These are phyloP conservation scores for Dioctria rufipes DNA, from an alignment of 2,888 invertebrate species.

Conservation along the genomic window DNA sequence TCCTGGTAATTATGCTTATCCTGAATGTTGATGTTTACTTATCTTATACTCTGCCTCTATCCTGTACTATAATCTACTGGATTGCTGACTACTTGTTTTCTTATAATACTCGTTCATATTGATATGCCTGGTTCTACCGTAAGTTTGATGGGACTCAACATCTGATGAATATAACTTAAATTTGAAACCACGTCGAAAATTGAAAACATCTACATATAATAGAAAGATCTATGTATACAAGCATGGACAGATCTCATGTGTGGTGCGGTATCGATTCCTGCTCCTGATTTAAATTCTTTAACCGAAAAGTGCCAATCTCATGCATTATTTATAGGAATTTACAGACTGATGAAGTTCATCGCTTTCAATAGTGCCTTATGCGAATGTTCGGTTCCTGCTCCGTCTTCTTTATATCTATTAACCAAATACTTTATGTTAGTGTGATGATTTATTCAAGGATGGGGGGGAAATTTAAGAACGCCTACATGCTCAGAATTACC, in stretches of 20 bases:
- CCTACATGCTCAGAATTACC: neutral
- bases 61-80: neutral
- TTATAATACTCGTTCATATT: slow-evolving; percentile 46
- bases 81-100: slow-evolving; percentile 8
- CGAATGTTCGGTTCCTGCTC: neutral
- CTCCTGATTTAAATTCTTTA: slow-evolving; percentile 54
- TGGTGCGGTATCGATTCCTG: slow-evolving; percentile 31
- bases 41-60: neutral
- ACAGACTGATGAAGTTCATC: slow-evolving; percentile 36
- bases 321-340: slow-evolving; percentile 50
- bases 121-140: slow-evolving; percentile 7
- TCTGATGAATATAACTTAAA: slow-evolving; percentile 41
- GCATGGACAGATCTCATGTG: slow-evolving; percentile 21
- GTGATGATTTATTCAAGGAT: slow-evolving; percentile 40
- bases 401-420: slow-evolving; percentile 10
- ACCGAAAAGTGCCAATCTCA: slow-evolving; percentile 56
- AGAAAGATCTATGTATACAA: neutral
- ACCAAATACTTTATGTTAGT: slow-evolving; percentile 19
- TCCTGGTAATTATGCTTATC: slow-evolving; percentile 52
- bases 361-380: neutral
- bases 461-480: slow-evolving; percentile 7
- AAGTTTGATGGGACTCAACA: neutral
- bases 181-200: slow-evolving; percentile 36
- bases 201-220: neutral
- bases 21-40: slow-evolving; percentile 35